Base-by-base conservation (phyloP, 2,888 invertebrate genomes). In the Lasioglossum malachurum region DNA sequence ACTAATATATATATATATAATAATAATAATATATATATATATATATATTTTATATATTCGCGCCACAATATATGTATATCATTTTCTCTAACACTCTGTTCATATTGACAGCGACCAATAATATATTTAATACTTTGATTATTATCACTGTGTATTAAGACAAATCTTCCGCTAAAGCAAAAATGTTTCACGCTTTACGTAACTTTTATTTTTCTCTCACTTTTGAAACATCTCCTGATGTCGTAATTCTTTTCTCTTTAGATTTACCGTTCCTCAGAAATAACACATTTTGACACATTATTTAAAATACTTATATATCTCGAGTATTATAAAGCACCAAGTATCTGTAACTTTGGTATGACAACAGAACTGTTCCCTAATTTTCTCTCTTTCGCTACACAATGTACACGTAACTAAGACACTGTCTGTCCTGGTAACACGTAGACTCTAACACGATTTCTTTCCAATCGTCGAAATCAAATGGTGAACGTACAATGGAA, bases 101-200 rank as follows among this genome's bases (percentile, higher is more conserved):
- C 67, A 74, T 83, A 81, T 87, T 41, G 72, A 87, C 73, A 84
- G 67, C 83, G 79, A 85, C 69, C 79, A 84, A 90, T 85, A 83
- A 83, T 46, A 64, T 83, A 80, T 82, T 71, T 91, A 91, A 90
- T 91, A 91, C 91, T 91, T 90, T 90, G 90, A 91, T 91, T 91
- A 90, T 88, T 87, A 91, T 91, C 87, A 88, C 84, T 87, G 86
- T 73, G 84, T 75, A 57, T 84, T 79, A 87, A 78, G 67, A 84
- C 87, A 75, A 90, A 82, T 83, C 27, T 87, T 77, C 60, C 67
- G 73, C 75, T 76, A 79, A 88, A 88, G 83, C 84, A 82, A 84
- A 86, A 81, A 41, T 38, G 35, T 80, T 60, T 78, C n/a, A 72
- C 64, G 64, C 72, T 88, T 88, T 80, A 80, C 69, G 64, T 38